These are phyloP conservation scores for Borostomias antarcticus DNA, from an alignment of 2,797 vertebrate species.

Conservation along the genomic window DNA sequence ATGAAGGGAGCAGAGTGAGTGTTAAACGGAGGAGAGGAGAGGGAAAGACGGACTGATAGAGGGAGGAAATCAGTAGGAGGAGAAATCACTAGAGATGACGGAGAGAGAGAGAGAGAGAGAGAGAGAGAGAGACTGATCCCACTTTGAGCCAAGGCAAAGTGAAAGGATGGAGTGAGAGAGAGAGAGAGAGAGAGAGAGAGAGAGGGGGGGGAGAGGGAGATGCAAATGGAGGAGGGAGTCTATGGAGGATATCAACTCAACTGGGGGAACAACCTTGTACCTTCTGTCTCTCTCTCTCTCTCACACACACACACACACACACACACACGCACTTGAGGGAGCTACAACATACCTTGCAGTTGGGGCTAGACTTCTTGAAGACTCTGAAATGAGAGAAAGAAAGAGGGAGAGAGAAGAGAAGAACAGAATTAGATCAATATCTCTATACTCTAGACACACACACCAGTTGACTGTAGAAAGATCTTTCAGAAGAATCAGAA, in stretches of 20 bases:
- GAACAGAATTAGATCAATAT: not conserved
- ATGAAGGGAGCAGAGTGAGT: not conserved
- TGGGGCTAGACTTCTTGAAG: constrained; percentile 78
- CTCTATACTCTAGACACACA: not conserved
- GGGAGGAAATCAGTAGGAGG: not conserved
- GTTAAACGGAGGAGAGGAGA: not conserved
- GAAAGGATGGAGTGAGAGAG: not conserved
- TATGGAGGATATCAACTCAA: constrained; percentile 6
- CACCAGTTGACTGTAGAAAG: not conserved
- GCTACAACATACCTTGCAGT: constrained; percentile 65
- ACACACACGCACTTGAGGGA: not conserved
- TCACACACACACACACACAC: constrained; percentile 2
- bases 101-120: not conserved
- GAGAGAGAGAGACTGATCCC: not conserved
- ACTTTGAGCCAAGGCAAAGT: not conserved
- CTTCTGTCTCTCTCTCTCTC: not conserved
- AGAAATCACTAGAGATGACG: not conserved
- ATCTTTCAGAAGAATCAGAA: too few relatives aligned
- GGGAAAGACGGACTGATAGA: too few relatives aligned
- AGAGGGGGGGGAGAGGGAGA: too few relatives aligned
- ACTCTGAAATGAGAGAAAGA: constrained; percentile 57
- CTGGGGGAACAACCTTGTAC: not conserved
- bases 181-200: constrained; percentile 13
- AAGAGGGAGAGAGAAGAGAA: not conserved
- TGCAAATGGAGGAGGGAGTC: too few relatives aligned